Base-by-base conservation (phyloP, 2,797 vertebrate genomes). In the Cephalopachus bancanus region DNA sequence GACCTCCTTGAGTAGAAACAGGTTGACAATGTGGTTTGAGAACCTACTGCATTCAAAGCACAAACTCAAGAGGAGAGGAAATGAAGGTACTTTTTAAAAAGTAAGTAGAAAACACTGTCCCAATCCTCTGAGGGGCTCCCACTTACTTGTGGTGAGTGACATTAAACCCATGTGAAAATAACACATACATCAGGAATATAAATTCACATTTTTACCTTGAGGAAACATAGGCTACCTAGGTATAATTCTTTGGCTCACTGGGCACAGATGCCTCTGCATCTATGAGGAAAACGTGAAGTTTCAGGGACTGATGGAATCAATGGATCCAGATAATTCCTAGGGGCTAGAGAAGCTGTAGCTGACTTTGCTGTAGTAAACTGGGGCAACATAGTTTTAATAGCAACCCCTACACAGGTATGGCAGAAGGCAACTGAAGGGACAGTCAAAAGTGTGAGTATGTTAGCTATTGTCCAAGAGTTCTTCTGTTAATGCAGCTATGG, bases 1-100 rank as follows among this genome's bases (percentile, higher is more conserved):
- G 33, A 69, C 10, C 15, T 92, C 67, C 93, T 88, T 83, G 14
- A 79, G 10, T 33, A 19, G 26, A 81, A 96, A 88, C 8, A 37
- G 59, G 14, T 49, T 59, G 19, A 7, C 33, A 30, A 51, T 59
- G 33, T 20, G 53, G 30, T 64, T 72, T 93, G 55, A 83, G 28
- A 76, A 78, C 4, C n/a, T 76, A 62, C 7, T 17, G 1, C 17
- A 53, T 8, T 94, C 28, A 75, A 83, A 96, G 37, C 4, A 79
- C 44, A 64, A 85, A 9, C 44, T 26, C 67, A 12, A 22, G 33
- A 65, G 24, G 62, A 86, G 28, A 75, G 30, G 15, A 26, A 75
- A 86, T 24, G 33, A 6, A 81, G 6, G 1, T 26, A 90, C 57
- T 37, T 59, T 37, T 24, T 0, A 59, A 80, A 55, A 33, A 59